Percentiles rank a stretch among this genome's conserved stretches.
phyloP scores from a whole-genome alignment of 2,797 vertebrate species.

The Myiotriccus ornatus region DNA sequence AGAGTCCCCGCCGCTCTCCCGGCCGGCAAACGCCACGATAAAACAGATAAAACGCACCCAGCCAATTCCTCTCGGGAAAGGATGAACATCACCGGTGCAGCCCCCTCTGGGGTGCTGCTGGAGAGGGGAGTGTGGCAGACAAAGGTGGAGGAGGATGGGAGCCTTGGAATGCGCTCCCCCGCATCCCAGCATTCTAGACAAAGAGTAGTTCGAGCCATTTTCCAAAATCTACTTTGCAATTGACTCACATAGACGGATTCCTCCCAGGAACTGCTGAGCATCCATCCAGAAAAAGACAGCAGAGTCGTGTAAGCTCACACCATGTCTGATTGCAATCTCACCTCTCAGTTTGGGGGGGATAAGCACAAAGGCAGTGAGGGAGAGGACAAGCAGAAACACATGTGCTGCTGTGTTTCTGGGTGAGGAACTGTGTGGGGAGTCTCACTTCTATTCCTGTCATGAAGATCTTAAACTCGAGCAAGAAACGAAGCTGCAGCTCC shows the following conservation, averaged over 20 bases:
- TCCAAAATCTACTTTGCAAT: fast-evolving
- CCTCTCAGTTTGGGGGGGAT: background rate
- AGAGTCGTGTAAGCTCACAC: fast-evolving
- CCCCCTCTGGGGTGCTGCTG: background rate
- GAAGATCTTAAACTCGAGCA: background rate
- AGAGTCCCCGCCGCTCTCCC: background rate
- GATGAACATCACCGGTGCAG: fast-evolving
- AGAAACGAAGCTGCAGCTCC: background rate
- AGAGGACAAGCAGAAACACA: background rate
- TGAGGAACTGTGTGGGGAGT: background rate
- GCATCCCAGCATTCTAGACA: too few relatives aligned
- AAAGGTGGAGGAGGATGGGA: background rate
- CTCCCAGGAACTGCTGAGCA: background rate
- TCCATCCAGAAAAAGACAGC: background rate
- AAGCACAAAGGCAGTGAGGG: background rate
- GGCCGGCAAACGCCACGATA: background rate
- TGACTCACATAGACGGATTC: fast-evolving
- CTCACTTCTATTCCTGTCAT: fast-evolving
- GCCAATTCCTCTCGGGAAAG: background rate
- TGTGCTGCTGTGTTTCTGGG: background rate
- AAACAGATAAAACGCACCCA: fast-evolving
- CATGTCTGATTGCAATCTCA: fast-evolving
- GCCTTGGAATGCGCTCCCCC: fast-evolving
- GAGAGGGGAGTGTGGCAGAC: fast-evolving
- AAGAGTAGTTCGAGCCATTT: fast-evolving